A percentile compares a stretch with the other conserved stretches of the same genome.
Evolutionary conservation across 1,140 invertebrate species (phyloP).

Genomic region (Dufourea novaeangliae): DNA sequence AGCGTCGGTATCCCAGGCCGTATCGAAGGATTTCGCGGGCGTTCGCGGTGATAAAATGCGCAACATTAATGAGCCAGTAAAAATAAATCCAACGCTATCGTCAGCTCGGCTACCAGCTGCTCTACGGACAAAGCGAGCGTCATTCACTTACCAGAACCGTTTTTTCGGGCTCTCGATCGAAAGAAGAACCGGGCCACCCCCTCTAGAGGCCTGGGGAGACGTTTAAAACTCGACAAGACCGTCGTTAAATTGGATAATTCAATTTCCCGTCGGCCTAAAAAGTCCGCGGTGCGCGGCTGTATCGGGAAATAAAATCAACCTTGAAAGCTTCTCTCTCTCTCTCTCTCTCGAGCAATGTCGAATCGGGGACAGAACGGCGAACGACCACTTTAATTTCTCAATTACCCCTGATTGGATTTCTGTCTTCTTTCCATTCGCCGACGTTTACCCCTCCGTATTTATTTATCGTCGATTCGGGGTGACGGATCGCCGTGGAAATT

Average conservation of each 20-base stretch:
- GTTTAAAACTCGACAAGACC: constrained; percentile 30
- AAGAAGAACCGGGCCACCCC: not conserved
- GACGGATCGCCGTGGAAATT: not conserved
- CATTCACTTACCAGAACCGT: not conserved
- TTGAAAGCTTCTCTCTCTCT: not conserved
- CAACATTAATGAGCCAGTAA: constrained; percentile 79
- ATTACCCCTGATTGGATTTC: constrained; percentile 32
- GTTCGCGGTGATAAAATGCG: constrained; percentile 75
- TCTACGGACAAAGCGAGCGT: not conserved
- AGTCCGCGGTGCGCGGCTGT: constrained; percentile 4
- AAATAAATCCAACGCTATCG: constrained; percentile 77
- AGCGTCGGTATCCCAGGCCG: constrained; percentile 52
- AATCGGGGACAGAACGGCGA: constrained; percentile 15
- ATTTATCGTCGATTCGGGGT: constrained; percentile 8
- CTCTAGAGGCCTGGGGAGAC: not conserved
- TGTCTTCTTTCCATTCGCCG: constrained; percentile 9
- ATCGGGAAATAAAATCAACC: constrained; percentile 42
- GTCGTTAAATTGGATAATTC: constrained; percentile 50
- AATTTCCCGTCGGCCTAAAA: constrained; percentile 33
- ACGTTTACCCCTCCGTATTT: not conserved
- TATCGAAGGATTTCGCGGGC: constrained; percentile 60
- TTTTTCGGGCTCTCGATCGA: constrained; percentile 12
- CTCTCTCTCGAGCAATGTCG: not conserved
- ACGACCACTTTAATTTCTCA: constrained; percentile 35
- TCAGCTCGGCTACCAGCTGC: constrained; percentile 49